Percentiles rank a stretch among this genome's conserved stretches.
Conservation (phyloP, 2,797 vertebrate genomes). For the Acrossocheilus fasciatus region DNA sequence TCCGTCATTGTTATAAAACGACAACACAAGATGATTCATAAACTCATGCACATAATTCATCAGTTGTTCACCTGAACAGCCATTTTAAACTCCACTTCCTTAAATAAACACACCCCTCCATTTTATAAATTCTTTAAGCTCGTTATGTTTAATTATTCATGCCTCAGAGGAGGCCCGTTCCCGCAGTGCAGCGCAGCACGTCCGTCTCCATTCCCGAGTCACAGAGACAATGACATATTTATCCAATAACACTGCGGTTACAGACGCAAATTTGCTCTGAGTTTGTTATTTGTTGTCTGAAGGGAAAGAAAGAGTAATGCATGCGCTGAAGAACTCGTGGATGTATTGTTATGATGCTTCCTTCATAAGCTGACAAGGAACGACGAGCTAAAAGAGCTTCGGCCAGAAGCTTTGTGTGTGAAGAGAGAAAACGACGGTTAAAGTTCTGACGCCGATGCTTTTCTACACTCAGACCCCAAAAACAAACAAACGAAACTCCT, state of each 20-base stretch:
- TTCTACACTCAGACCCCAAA: not conserved
- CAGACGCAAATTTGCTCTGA: not conserved
- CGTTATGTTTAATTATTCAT: slow-evolving; percentile 62
- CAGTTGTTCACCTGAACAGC: slow-evolving; percentile 48
- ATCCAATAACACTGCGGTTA: not conserved
- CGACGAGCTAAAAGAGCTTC: not conserved
- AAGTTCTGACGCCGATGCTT: not conserved
- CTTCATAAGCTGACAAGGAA: not conserved
- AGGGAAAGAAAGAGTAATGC: slow-evolving; percentile 49
- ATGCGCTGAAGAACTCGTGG: not conserved
- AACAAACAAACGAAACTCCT: not conserved
- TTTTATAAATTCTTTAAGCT: slow-evolving; percentile 62
- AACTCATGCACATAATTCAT: not conserved
- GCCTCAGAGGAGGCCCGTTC: slow-evolving; percentile 39
- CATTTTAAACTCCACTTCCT: slow-evolving; percentile 54
- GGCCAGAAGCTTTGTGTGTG: not conserved
- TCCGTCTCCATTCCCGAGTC: not conserved
- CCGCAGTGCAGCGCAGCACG: slow-evolving; percentile 45
- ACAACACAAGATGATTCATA: not conserved
- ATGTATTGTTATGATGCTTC: slow-evolving; percentile 51
- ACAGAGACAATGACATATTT: slow-evolving; percentile 17
- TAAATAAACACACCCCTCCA: slow-evolving; percentile 64
- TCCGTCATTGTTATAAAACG: not conserved
- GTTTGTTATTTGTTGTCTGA: slow-evolving; percentile 59
- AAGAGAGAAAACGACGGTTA: not conserved